Conservation (phyloP, 2,113 vertebrate genomes). For the Uropsilus gracilis region DNA sequence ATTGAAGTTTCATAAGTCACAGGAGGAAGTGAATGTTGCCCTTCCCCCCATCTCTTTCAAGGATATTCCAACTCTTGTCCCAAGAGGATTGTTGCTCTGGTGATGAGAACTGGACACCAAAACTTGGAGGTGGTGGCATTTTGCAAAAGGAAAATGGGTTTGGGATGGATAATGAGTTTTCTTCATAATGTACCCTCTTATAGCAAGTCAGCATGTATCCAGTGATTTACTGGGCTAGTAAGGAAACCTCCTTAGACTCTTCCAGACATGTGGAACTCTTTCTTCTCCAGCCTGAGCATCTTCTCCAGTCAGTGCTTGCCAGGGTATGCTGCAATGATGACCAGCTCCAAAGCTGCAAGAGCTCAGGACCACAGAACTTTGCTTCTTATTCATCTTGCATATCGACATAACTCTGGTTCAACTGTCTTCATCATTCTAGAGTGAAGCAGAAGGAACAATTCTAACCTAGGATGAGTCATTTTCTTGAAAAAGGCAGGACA, state of each 20-base stretch:
- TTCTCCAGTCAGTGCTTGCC: background rate
- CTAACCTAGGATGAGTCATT: background rate
- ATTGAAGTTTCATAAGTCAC: background rate
- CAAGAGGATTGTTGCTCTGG: background rate
- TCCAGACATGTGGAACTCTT: background rate
- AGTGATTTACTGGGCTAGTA: background rate
- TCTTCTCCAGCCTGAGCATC: background rate
- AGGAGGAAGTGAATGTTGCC: background rate
- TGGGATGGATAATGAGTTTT: background rate
- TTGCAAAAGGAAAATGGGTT: background rate
- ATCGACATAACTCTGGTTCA: background rate
- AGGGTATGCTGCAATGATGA: background rate
- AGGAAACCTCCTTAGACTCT: background rate
- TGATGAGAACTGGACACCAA: background rate
- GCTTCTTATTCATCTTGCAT: background rate
- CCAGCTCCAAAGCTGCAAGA: background rate
- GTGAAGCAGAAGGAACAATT: background rate
- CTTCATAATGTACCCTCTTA: background rate
- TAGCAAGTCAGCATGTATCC: background rate
- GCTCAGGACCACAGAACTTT: background rate
- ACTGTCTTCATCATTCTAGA: background rate
- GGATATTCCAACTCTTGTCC: background rate
- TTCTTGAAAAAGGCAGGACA: background rate
- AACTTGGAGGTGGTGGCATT: background rate
- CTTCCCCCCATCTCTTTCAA: background rate